Evolutionary conservation across 1,140 invertebrate genomes (phyloP).

Genomic region (Nebria ingens): DNA sequence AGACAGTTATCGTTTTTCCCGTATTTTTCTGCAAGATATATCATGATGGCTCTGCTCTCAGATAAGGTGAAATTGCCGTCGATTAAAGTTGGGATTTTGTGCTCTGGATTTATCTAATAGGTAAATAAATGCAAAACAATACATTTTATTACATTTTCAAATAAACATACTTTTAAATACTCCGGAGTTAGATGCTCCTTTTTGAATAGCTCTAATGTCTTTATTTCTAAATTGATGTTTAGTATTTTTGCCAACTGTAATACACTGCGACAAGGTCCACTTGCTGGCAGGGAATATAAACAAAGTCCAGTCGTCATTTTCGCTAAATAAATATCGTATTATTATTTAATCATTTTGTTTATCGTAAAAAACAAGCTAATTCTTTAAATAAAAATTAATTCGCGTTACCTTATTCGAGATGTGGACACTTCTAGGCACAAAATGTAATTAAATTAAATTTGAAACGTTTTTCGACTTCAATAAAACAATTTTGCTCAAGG

Average conservation of each 20-base stretch:
- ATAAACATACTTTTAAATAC: conserved; percentile 41
- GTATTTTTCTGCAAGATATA: conserved; percentile 46
- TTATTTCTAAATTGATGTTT: conserved; percentile 49
- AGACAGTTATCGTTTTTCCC: conserved; percentile 40
- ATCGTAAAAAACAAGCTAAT: no score
- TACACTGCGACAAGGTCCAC: conserved; percentile 56
- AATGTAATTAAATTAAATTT: no score
- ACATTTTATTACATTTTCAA: neutral
- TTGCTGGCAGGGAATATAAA: conserved; percentile 57
- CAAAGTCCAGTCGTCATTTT: neutral
- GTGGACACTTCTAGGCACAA: no score
- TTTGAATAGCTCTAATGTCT: conserved; percentile 33
- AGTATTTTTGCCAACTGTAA: conserved; percentile 52
- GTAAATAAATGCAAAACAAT: neutral
- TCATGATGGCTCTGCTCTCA: conserved; percentile 49
- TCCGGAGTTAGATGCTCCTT: conserved; percentile 41
- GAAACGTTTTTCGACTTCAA: no score
- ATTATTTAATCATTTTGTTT: neutral
- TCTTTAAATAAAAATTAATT: no score
- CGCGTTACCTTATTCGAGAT: no score
- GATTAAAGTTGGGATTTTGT: conserved; percentile 41
- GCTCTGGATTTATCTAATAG: conserved; percentile 41
- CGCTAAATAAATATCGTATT: neutral
- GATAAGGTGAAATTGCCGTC: conserved; percentile 45
- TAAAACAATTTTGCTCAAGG: no score